Evolutionary conservation across 1,140 invertebrate species (phyloP).

Genomic region (Nasonia vitripennis): DNA sequence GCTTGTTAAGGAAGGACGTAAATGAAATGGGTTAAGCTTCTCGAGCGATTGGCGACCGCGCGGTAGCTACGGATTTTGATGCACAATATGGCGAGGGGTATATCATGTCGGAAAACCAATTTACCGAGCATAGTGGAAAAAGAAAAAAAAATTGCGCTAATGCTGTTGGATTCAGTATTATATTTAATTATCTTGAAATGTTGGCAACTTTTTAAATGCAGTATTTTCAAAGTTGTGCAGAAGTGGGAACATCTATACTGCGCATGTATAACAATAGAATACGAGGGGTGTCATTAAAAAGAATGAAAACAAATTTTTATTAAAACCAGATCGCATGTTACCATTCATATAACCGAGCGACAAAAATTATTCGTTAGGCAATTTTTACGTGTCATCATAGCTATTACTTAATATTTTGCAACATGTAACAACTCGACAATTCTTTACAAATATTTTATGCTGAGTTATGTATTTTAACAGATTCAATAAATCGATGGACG

Average conservation of each 20-base stretch:
- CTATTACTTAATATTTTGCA: not conserved
- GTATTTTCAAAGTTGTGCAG: too few relatives aligned
- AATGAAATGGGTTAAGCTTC: slow-evolving; percentile 42
- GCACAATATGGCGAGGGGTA: not conserved
- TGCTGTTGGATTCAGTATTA: not conserved
- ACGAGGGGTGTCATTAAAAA: not conserved
- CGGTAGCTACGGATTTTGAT: not conserved
- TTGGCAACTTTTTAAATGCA: too few relatives aligned
- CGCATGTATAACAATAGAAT: not conserved
- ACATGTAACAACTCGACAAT: not conserved
- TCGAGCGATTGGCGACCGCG: not conserved
- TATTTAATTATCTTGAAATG: too few relatives aligned
- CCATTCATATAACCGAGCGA: not conserved
- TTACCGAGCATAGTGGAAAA: not conserved
- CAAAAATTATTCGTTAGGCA: not conserved
- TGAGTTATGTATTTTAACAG: too few relatives aligned
- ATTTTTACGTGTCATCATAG: not conserved
- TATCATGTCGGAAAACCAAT: not conserved
- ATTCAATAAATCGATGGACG: too few relatives aligned
- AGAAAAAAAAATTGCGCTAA: not conserved
- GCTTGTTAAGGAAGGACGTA: slow-evolving; percentile 39
- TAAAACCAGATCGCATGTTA: not conserved
- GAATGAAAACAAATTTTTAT: not conserved
- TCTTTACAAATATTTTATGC: not conserved
- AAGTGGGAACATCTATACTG: too few relatives aligned